Evolutionary conservation across 2,113 vertebrate species (phyloP).

Genomic region (Lycaon pictus): DNA sequence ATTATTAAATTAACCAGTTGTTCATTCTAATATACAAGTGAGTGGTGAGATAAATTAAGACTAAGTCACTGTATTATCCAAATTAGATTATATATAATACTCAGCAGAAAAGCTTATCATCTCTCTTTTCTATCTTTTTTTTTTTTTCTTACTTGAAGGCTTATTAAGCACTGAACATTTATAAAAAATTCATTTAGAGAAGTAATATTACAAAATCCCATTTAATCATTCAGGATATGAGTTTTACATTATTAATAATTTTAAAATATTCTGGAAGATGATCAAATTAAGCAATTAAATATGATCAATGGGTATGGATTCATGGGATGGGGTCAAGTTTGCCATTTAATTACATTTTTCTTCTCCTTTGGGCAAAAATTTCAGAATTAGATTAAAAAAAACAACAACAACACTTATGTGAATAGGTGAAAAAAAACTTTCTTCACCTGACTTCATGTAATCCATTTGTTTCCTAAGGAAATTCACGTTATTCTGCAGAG

Average conservation of each 20-base stretch:
- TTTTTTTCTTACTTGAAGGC: conserved; percentile 72
- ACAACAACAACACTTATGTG: neutral
- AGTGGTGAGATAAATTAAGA: conserved; percentile 79
- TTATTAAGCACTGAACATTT: conserved; percentile 77
- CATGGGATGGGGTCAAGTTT: conserved; percentile 65
- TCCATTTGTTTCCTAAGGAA: neutral
- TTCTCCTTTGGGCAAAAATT: conserved; percentile 67
- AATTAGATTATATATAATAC: conserved; percentile 76
- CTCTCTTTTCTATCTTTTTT: conserved; percentile 60
- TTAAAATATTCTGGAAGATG: conserved; percentile 77
- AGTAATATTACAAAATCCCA: conserved; percentile 65
- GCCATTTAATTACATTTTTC: conserved; percentile 48
- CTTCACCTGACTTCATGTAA: conserved; percentile 34
- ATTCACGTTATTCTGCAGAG: conserved; percentile 43
- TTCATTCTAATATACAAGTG: conserved; percentile 74
- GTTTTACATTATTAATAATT: conserved; percentile 73
- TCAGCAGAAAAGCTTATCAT: conserved; percentile 74
- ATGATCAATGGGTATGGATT: conserved; percentile 25
- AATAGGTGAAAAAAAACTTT: conserved; percentile 46
- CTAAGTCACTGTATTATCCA: conserved; percentile 66
- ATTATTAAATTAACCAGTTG: conserved; percentile 81
- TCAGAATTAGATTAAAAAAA: conserved; percentile 40
- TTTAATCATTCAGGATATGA: conserved; percentile 72
- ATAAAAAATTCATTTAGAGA: conserved; percentile 76
- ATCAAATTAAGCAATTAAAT: conserved; percentile 75